Evolutionary conservation across 2,888 invertebrate genomes (phyloP).

Genomic region (Melanostoma scalare): DNA sequence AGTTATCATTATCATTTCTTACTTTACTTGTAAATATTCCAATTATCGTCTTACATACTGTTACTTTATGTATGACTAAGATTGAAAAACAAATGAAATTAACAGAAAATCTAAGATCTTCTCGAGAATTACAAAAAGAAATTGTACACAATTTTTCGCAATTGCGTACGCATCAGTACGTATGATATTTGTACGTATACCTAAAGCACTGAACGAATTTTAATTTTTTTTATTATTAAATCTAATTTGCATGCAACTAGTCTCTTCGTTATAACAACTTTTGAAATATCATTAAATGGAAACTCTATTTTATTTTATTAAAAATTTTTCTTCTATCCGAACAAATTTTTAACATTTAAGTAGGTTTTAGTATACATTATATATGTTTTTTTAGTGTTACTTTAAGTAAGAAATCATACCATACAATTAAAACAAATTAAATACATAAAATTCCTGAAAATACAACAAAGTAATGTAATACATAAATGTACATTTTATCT

Average conservation of each 20-base stretch:
- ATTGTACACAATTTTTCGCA: neutral
- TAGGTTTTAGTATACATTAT: neutral
- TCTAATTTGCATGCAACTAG: slow-evolving; percentile 53
- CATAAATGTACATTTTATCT: neutral
- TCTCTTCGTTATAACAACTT: slow-evolving; percentile 42
- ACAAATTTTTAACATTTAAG: too few species aligned
- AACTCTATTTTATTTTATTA: neutral
- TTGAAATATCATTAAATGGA: slow-evolving; percentile 19
- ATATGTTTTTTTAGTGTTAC: slow-evolving; percentile 23
- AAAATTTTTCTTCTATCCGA: too few species aligned
- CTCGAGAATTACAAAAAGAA: slow-evolving; percentile 11
- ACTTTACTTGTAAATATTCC: slow-evolving; percentile 5
- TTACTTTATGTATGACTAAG: neutral
- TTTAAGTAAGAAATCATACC: slow-evolving; percentile 15
- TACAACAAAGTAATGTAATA: neutral
- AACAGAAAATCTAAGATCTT: slow-evolving; percentile 38
- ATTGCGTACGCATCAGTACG: neutral
- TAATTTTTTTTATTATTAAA: slow-evolving; percentile 27
- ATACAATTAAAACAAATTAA: too few species aligned
- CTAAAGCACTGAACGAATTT: slow-evolving; percentile 24
- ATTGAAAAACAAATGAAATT: neutral
- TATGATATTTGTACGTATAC: slow-evolving; percentile 9
- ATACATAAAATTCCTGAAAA: neutral
- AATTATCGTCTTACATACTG: neutral
- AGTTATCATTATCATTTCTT: slow-evolving; percentile 8